Evolutionary conservation across 2,888 invertebrate species (phyloP), one percentile per base, ranked within the genome.

Genomic region (Hemistola chrysoprasaria): DNA sequence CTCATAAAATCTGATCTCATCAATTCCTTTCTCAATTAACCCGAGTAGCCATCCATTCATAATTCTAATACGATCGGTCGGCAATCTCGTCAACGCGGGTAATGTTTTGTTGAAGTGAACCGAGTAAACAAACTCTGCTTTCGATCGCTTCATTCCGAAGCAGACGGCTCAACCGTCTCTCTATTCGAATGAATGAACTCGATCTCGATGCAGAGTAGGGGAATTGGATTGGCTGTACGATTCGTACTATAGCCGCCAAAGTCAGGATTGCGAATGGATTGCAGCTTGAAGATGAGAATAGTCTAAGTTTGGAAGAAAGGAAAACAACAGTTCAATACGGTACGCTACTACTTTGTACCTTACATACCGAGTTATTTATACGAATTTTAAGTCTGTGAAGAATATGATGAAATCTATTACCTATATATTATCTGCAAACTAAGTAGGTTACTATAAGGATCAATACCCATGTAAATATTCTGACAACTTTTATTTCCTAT

Each of bases 151-250:
- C 67, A 70, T 74, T 75, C 66, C 65, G 57, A 57, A 56, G 58
- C 50, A 58, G 62, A 59, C 63, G 59, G 37, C 29, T 29, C 29
- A 40, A 29, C 16, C 39, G 39, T 23, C 42, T 47, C n/a, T n/a
- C 37, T 26, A 11, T 42, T 37, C 48, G 50, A 50, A 50, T 53
- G 53, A 53, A 50, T 78, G 77, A 73, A 76, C 67, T 67, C 73
- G 68, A 77, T 78, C 71, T 68, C 74, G 57, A 65, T 69, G 61
- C 69, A 64, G 64, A 71, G 67, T 64, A 65, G 65, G 64, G 64
- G 61, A 53, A 53, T 44, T 51, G 50, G 48, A 43, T 45, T 38
- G 38, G 53, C 43, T n/a, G 30, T 22, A 31, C 50, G 44, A 51
- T 51, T 50, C 47, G 41, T 46, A 47, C 16, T 9, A 36, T 9